These are phyloP conservation scores for Metellina segmentata DNA, from an alignment of 2,888 invertebrate genomes.

Conservation along the genomic window DNA sequence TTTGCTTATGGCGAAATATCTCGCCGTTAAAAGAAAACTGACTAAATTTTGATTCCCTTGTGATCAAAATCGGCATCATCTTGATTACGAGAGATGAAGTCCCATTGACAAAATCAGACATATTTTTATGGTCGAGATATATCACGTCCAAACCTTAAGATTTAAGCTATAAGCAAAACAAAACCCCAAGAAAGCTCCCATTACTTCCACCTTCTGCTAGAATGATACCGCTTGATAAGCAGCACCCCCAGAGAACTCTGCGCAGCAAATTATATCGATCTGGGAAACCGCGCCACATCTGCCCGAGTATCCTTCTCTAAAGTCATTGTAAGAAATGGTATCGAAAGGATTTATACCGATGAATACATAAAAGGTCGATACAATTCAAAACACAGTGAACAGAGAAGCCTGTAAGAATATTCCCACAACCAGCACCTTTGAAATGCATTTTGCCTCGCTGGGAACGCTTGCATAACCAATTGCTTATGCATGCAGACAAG, in stretches of 20 bases:
- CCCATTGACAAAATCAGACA: too few relatives aligned
- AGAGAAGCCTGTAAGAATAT: constrained; percentile 19
- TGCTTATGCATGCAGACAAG: constrained; percentile 66
- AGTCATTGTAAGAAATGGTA: constrained; percentile 12
- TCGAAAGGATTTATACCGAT: constrained; percentile 45
- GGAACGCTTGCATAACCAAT: constrained; percentile 46
- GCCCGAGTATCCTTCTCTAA: neutral
- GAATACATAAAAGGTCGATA: constrained; percentile 46
- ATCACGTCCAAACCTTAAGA: too few relatives aligned
- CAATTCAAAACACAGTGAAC: neutral
- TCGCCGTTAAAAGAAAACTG: too few relatives aligned
- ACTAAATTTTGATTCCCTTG: too few relatives aligned
- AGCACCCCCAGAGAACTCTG: neutral
- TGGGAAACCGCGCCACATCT: neutral
- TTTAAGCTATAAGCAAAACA: too few relatives aligned
- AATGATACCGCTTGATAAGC: neutral
- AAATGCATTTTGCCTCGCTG: constrained; percentile 38
- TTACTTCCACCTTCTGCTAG: neutral
- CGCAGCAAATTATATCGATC: constrained; percentile 11
- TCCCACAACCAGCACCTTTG: constrained; percentile 39
- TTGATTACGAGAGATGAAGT: too few relatives aligned
- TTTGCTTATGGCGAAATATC: too few relatives aligned
- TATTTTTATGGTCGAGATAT: too few relatives aligned
- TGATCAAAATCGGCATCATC: too few relatives aligned
- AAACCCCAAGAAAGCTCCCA: neutral